Evolutionary conservation across 2,888 invertebrate genomes (phyloP), one percentile per base, ranked within the genome.

Genomic region (Pachymerium ferrugineum): DNA sequence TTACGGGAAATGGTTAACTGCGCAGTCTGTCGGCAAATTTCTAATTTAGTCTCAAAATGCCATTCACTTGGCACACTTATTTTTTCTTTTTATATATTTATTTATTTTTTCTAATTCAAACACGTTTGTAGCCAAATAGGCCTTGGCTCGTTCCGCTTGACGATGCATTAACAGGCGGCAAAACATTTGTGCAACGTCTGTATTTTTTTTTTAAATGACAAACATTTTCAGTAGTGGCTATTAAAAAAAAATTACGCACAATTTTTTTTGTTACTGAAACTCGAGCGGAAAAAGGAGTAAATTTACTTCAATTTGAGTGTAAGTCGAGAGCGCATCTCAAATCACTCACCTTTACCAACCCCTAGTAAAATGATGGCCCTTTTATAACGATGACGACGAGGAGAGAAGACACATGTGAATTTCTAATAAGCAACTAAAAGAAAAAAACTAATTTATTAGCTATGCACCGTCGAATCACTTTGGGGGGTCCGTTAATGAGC

Each of bases 361-460:
- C 62, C 12, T n/a, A n/a, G n/a, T n/a, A n/a, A 38, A 16, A 38
- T 14, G 38, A 38, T 4, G 38, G 16, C 14, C 38, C 38, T 38
- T 62, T 10, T 47, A 22, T 2, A 22, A 19, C 14, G 12, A 28
- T 62, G 25, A 62, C 14, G 62, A 22, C 28, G 62, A 62, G 22
- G 62, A 62, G 28, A 28, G 62, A 62, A 62, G 62, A 28, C 62
- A 62, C 62, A 62, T 62, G 62, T 22, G 62, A 62, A 62, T 62
- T 62, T 62, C 22, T 62, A 62, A 62, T 62, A 62, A 62, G 62
- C 62, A 10, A 62, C 62, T 28, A 62, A 28, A n/a, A n/a, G n/a
- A 14, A 62, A 62, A 62, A 62, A 62, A 14, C 28, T 28, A 62
- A 62, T 62, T 62, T 62, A 62, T 62, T 25, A 62, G 62, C 22